Evolutionary conservation across 2,888 invertebrate species (phyloP).

Genomic region (Nasonovia ribisnigri): DNA sequence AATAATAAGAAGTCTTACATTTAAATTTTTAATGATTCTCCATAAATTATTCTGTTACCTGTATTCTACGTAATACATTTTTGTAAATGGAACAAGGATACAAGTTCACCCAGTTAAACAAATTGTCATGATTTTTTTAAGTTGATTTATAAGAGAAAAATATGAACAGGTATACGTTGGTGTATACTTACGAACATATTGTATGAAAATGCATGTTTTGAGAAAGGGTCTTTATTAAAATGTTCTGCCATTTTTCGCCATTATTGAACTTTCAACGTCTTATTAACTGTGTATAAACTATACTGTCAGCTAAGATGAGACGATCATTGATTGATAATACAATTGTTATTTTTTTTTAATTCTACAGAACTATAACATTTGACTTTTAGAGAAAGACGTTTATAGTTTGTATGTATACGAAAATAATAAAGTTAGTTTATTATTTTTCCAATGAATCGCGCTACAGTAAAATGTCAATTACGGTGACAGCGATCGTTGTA

Average conservation of each 20-base stretch:
- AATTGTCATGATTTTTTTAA: neutral
- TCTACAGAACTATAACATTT: neutral
- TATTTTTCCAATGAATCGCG: neutral
- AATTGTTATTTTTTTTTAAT: neutral
- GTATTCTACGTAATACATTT: neutral
- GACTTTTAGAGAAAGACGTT: neutral
- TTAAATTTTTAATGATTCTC: neutral
- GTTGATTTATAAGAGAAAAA: neutral
- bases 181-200: neutral
- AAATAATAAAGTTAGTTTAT: slow-evolving; percentile 12
- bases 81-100: neutral
- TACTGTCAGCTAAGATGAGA: neutral
- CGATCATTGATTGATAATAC: neutral
- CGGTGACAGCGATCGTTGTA: neutral
- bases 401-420: neutral
- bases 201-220: neutral
- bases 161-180: neutral
- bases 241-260: neutral
- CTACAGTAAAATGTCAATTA: neutral
- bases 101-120: neutral
- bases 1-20: neutral
- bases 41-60: neutral
- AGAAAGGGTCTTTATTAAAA: neutral
- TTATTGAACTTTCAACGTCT: neutral
- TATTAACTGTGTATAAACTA: neutral